phyloP scores from a whole-genome alignment of 1,140 invertebrate genomes.

The Orchestia grillus region DNA sequence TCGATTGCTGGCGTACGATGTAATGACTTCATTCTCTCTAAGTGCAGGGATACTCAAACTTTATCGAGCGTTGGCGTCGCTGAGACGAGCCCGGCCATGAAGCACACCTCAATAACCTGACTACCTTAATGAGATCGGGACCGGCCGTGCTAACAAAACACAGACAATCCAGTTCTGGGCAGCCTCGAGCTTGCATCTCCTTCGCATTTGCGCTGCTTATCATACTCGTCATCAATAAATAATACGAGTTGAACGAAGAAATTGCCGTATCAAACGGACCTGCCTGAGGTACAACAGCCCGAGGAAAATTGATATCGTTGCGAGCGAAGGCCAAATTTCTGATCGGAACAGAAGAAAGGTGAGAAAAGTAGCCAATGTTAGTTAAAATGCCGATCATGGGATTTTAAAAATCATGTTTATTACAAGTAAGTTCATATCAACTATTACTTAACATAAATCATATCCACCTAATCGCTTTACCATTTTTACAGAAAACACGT shows the following conservation, averaged over 20 bases:
- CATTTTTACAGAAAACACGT: too few relatives aligned
- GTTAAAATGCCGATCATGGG: background rate
- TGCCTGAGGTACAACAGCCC: background rate
- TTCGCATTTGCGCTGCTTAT: background rate
- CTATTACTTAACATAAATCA: too few relatives aligned
- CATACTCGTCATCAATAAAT: background rate
- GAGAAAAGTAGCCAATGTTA: background rate
- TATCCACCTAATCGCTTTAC: too few relatives aligned
- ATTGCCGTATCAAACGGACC: background rate
- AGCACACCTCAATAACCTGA: background rate
- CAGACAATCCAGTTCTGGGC: background rate
- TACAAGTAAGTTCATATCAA: too few relatives aligned
- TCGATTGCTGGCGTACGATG: background rate
- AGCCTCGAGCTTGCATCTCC: background rate
- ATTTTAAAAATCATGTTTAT: background rate
- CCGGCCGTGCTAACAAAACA: background rate
- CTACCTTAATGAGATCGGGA: slow-evolving; percentile 30
- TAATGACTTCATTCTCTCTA: background rate
- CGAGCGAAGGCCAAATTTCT: background rate
- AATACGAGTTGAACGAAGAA: background rate
- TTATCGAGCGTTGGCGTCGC: background rate
- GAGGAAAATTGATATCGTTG: background rate
- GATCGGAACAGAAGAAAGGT: background rate
- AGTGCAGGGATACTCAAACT: background rate
- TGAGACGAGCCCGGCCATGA: background rate